These are phyloP conservation scores for Atethmia centrago DNA, from an alignment of 2,888 invertebrate species.

Conservation along the genomic window DNA sequence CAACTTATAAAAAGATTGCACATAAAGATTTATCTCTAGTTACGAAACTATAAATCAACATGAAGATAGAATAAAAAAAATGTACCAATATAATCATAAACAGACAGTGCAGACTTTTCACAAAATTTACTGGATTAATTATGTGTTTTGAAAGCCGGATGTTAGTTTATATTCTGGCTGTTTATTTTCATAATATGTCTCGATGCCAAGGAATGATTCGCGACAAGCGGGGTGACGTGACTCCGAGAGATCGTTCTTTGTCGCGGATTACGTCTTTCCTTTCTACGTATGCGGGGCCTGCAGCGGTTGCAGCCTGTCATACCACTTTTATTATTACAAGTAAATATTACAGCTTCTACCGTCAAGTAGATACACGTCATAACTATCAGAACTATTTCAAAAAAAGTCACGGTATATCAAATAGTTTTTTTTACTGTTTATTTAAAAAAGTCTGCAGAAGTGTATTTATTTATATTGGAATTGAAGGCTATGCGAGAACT, in stretches of 20 bases:
- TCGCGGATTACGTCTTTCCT: constrained; percentile 22
- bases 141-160: constrained; percentile 70
- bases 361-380: constrained; percentile 4
- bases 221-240: constrained; percentile 40
- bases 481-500: constrained; percentile 20
- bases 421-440: background rate
- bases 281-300: constrained; percentile 13
- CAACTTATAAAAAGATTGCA: constrained; percentile 46
- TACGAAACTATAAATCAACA: constrained; percentile 61
- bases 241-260: constrained; percentile 34
- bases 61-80: constrained; percentile 56
- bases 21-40: constrained; percentile 53
- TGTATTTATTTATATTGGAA: constrained; percentile 12
- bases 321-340: constrained; percentile 1
- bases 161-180: constrained; percentile 65
- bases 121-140: constrained; percentile 66
- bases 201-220: constrained; percentile 65
- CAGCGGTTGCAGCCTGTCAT: constrained; percentile 12
- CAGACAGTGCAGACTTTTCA: constrained; percentile 52
- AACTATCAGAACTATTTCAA: constrained; percentile 12
- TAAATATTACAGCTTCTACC: constrained; percentile 17
- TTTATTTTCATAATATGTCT: constrained; percentile 71
- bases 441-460: background rate
- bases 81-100: constrained; percentile 50
- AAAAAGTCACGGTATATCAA: constrained; percentile 20